Conservation (phyloP, 2,888 invertebrate species). For the Dermolepida albohirtum region DNA sequence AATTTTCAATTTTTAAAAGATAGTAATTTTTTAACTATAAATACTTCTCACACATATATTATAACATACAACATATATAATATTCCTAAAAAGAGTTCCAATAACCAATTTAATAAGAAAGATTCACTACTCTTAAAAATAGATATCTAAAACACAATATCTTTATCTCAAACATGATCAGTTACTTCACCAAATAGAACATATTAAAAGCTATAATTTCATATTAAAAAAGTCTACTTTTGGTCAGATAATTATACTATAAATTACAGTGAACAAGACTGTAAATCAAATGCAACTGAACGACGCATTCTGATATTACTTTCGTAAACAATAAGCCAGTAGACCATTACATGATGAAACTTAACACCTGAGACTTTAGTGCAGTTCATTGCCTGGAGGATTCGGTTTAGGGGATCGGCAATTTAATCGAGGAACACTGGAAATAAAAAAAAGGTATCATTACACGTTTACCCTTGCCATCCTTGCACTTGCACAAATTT, state of each 20-base stretch:
- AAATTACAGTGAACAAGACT: conserved; percentile 14
- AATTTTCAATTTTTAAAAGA: no score
- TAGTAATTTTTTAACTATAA: no score
- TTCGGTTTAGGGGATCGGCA: conserved; percentile 1
- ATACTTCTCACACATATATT: no score
- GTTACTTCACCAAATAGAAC: neutral
- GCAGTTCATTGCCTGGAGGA: neutral
- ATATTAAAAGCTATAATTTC: no score
- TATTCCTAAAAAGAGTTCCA: no score
- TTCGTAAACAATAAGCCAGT: conserved; percentile 15
- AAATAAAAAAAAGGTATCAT: conserved; percentile 10
- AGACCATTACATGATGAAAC: conserved; percentile 31
- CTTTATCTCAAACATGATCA: conserved; percentile 1
- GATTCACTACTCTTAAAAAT: no score
- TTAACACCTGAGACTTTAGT: conserved; percentile 34
- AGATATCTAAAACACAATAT: neutral
- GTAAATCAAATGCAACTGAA: conserved; percentile 28
- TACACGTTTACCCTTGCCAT: conserved; percentile 1
- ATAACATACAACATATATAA: no score
- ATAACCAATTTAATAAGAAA: no score
- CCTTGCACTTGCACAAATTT: conserved; percentile 24
- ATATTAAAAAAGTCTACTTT: no score
- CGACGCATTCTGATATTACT: conserved; percentile 3
- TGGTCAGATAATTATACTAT: conserved; percentile 31
- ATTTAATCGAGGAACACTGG: conserved; percentile 1